Evolutionary conservation across 2,888 invertebrate species (phyloP), one percentile per base, ranked within the genome.

Genomic region (Drosophila anomalata): DNA sequence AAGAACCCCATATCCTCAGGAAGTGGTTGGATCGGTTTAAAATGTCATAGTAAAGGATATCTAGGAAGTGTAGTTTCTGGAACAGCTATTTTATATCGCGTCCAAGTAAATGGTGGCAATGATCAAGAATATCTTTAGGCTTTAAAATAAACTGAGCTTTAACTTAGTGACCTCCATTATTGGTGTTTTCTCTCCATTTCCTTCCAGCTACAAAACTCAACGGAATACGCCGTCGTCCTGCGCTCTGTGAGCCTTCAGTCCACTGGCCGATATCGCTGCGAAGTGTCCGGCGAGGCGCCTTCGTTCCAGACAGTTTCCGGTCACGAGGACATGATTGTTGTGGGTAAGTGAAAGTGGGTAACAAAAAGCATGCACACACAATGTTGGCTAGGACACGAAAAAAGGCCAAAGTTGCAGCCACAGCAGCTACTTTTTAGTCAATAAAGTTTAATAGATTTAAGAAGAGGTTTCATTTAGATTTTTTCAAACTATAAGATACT

Each of bases 231-330:
- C 76, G 94, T 95, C 74, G 94, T 94, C 55, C 92, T 96, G 85
- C 93, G 93, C 70, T 94, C 94, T 14, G 95, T 96, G 66, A 94
- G 94, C 76, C 92, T 95, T 83, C 94, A 94, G 91, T 95, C 95
- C 61, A 94, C 95, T 52, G 96, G 96, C 47, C 93, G 95, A 69
- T 96, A 96, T 92, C 93, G 95, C 75, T 96, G 96, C 90, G 96
- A 96, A 91, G 95, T 96, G 74, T 96, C 95, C 41, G 96, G 95
- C 33, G 96, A 96, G 90, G 93, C 95, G 71, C 96, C 96, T 31
- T 94, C 95, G 67, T 96, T 96, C 92, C 95, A 94, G 84, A 96
- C 96, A 20, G 95, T 95, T 69, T 94, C 94, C 47, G 95, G 95
- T 89, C 95, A 95, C 90, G 94, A 94, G 52, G 95, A 95, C 89